Evolutionary conservation across 1,140 invertebrate species (phyloP).

Genomic region (Ostrea edulis): DNA sequence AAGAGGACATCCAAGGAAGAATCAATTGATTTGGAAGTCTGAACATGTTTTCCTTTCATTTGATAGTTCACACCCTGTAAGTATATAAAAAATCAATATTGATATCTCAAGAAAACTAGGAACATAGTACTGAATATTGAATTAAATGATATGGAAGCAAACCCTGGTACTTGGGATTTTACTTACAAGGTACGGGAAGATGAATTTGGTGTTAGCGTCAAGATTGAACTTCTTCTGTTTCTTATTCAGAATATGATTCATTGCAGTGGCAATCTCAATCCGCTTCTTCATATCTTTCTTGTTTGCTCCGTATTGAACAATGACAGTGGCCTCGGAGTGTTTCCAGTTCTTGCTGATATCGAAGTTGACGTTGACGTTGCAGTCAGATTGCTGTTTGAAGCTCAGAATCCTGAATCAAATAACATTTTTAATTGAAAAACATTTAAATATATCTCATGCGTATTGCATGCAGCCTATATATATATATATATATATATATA

Average conservation of each 20-base stretch:
- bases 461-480: background rate
- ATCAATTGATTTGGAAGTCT: slow-evolving; percentile 54
- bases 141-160: no score
- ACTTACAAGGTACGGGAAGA: background rate
- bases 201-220: background rate
- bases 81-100: background rate
- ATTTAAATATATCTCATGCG: background rate
- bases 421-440: background rate
- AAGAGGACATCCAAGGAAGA: slow-evolving; percentile 40
- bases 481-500: no score
- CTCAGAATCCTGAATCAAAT: slow-evolving; percentile 44
- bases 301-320: slow-evolving; percentile 54
- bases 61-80: slow-evolving; percentile 58
- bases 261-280: slow-evolving; percentile 33
- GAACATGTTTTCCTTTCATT: slow-evolving; percentile 50
- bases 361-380: slow-evolving; percentile 46
- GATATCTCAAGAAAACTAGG: background rate
- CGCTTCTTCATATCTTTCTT: slow-evolving; percentile 53
- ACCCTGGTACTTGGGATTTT: background rate
- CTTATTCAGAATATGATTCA: slow-evolving; percentile 20
- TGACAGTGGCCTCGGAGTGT: slow-evolving; percentile 50
- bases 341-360: slow-evolving; percentile 54
- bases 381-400: slow-evolving; percentile 44
- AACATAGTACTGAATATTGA: background rate
- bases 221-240: slow-evolving; percentile 40